Conservation (phyloP, 2,888 invertebrate species). For the Gortyna flavago region DNA sequence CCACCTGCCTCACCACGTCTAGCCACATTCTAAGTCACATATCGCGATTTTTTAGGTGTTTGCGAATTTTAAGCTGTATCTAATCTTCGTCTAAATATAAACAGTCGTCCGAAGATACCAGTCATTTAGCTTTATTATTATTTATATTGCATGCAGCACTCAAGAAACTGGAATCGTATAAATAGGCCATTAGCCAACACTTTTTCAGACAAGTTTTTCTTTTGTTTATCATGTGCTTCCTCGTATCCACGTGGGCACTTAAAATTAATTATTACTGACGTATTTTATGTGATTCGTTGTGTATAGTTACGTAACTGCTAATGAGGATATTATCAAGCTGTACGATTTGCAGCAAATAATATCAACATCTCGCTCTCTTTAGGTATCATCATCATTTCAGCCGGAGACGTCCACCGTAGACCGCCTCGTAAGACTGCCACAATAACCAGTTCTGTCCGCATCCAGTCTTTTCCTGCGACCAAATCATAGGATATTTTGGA, state of each 20-base stretch:
- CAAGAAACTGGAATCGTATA: not conserved
- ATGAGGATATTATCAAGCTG: not conserved
- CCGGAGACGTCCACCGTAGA: not conserved
- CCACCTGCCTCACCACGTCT: not conserved
- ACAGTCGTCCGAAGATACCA: not conserved
- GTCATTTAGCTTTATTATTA: not conserved
- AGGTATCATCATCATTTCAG: not conserved
- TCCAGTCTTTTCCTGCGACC: not conserved
- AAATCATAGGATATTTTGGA: not conserved
- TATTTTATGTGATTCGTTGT: not conserved
- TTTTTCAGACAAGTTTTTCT: not conserved
- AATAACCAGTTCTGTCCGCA: not conserved
- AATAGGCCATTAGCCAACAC: not conserved
- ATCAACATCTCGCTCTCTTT: not conserved
- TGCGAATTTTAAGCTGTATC: not conserved
- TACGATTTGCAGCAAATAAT: not conserved
- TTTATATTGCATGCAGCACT: not conserved
- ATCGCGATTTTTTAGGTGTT: too few relatives aligned
- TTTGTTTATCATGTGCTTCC: not conserved
- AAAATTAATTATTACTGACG: not conserved
- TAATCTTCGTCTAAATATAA: not conserved
- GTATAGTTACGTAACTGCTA: not conserved
- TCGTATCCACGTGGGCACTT: not conserved
- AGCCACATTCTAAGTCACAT: not conserved
- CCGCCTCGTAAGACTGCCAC: not conserved